Evolutionary conservation across 2,888 invertebrate genomes (phyloP).

Genomic region (Chloroclystis v-ata): DNA sequence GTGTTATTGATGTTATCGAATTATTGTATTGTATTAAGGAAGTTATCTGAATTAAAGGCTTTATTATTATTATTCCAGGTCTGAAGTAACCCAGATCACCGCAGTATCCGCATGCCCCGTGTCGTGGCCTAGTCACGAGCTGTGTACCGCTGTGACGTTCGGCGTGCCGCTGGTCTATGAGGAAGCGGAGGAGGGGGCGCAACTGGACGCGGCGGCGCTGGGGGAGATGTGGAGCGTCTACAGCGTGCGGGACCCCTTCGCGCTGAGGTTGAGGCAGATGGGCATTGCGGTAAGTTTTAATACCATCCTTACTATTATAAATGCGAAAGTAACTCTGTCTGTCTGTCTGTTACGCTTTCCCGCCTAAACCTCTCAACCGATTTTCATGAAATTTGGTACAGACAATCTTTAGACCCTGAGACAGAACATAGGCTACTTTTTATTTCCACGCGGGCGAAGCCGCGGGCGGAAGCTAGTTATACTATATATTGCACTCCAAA

Average conservation of each 20-base stretch:
- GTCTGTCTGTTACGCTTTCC: too few relatives aligned
- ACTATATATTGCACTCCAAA: too few relatives aligned
- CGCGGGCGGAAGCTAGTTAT: too few relatives aligned
- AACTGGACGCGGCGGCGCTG: slow-evolving; percentile 52
- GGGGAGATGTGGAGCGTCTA: slow-evolving; percentile 57
- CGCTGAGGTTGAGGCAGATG: slow-evolving; percentile 42
- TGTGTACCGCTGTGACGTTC: slow-evolving; percentile 56
- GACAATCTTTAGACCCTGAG: too few relatives aligned
- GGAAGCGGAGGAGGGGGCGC: slow-evolving; percentile 28
- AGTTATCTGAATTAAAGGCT: too few relatives aligned
- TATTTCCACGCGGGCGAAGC: too few relatives aligned
- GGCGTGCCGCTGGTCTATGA: slow-evolving; percentile 52
- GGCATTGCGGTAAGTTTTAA: slow-evolving; percentile 47
- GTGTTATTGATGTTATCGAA: too few relatives aligned
- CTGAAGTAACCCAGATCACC: slow-evolving; percentile 54
- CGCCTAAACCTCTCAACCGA: too few relatives aligned
- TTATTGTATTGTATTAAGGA: too few relatives aligned
- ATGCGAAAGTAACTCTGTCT: too few relatives aligned
- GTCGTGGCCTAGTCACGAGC: slow-evolving; percentile 61
- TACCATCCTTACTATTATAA: background rate
- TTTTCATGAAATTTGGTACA: too few relatives aligned
- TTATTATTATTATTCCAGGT: slow-evolving; percentile 37
- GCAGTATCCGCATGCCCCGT: slow-evolving; percentile 51
- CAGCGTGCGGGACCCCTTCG: slow-evolving; percentile 45
- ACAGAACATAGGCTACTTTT: too few relatives aligned